These are phyloP conservation scores for Labeo calbasu DNA, from an alignment of 2,797 vertebrate genomes.

Conservation along the genomic window DNA sequence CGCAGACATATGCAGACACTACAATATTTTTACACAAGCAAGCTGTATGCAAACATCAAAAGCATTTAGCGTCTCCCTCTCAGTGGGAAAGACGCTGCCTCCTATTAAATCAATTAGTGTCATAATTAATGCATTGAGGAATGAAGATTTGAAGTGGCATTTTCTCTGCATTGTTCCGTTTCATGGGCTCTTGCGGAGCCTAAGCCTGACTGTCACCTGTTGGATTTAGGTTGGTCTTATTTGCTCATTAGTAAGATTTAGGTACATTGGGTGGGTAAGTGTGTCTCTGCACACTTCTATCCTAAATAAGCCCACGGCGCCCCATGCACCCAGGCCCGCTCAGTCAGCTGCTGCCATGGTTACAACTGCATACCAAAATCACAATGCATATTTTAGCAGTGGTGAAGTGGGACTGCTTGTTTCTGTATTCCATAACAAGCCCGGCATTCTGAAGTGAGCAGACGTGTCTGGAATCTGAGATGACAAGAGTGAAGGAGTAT, in stretches of 20 bases:
- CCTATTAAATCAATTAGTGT: constrained; percentile 51
- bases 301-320: constrained; percentile 22
- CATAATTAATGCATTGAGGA: constrained; percentile 43
- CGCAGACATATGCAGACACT: constrained; percentile 2
- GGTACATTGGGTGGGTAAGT: not conserved
- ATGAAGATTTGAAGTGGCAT: constrained; percentile 14
- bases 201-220: constrained; percentile 7
- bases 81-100: constrained; percentile 16
- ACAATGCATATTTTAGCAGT: constrained; percentile 32
- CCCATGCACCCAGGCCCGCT: constrained; percentile 9
- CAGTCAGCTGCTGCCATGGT: constrained; percentile 28
- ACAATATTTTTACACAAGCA: constrained; percentile 3
- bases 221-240: constrained; percentile 16
- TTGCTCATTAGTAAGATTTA: constrained; percentile 21
- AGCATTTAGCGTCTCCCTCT: constrained; percentile 12
- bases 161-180: constrained; percentile 18
- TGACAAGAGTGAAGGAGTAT: constrained; percentile 7
- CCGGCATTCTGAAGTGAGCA: constrained; percentile 24
- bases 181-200: not conserved
- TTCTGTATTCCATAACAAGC: constrained; percentile 16
- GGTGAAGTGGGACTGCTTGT: constrained; percentile 35
- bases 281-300: not conserved
- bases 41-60: constrained; percentile 31
- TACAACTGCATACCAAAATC: constrained; percentile 35
- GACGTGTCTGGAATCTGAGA: constrained; percentile 20